Base-by-base conservation (phyloP, 1,140 invertebrate species). In the Macrobrachium nipponense region DNA sequence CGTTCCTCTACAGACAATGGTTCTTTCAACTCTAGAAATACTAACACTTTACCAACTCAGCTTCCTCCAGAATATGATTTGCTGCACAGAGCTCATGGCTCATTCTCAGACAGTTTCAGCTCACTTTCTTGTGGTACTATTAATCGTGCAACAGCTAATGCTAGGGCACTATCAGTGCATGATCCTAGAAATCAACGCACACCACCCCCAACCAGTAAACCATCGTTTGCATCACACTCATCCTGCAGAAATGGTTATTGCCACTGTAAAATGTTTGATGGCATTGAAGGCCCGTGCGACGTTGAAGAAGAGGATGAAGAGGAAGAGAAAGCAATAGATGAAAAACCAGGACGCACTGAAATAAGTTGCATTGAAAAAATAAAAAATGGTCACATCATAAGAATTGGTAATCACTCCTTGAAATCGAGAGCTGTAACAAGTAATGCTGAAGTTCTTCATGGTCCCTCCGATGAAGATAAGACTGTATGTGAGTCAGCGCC, bases 11-110 rank as follows among this genome's bases (percentile, higher is more conserved):
- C 84, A 5, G 88, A 88, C 68, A 87, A 86, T 60, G 85, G 86
- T 2, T 88, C 88, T 2, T 87, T 87, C 23, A 88, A 88, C 43
- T 88, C 88, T 15, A 44, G 88, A 0, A 88, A 88, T 68, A 88
- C 88, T 2, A 88, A 88, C 68, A 88, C 88, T 11, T 81, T 88
- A 5, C 86, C 86, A 15, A 60, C 86, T 6, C 80, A 76, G 75
- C 44, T 82, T 15, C 75, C 59, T 20, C 86, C 75, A 10, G 86
- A 87, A 44, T 82, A 87, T 51, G 80, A 87, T 60, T 51, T 78
- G 51, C 59, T 82, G 0, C 86, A 83, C 66, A 27, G 86, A 27
- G 70, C 86, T 44, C 86, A 87, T 58, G 86, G 86, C 0, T 87
- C 86, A 17, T 87, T 87, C 59, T 87, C 86, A 3, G 86, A 87